Percentiles rank a stretch among this genome's conserved stretches.
These are phyloP conservation scores for Drosophila rhopaloa DNA, from an alignment of 1,140 invertebrate species.

Conservation along the genomic window DNA sequence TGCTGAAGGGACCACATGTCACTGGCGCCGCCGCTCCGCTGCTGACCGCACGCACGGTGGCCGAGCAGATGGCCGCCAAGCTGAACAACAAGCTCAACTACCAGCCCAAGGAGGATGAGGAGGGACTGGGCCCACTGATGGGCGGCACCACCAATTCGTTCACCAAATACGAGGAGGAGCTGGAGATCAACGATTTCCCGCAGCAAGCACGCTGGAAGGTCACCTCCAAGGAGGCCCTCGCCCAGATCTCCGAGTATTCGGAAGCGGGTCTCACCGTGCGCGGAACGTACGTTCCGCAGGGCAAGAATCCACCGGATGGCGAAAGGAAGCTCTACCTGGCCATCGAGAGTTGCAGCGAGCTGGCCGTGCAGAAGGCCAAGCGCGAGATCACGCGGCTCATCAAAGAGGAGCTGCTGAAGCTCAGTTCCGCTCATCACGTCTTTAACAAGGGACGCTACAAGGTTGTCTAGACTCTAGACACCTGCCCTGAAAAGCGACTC, in stretches of 20 bases:
- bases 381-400: conserved; percentile 99
- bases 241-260: conserved; percentile 99
- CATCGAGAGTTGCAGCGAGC: conserved; percentile 99
- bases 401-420: conserved; percentile 97
- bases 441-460: conserved; percentile 97
- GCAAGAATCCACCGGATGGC: conserved; percentile 96
- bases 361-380: conserved; percentile 98
- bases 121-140: conserved; percentile 88
- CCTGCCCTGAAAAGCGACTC: neutral
- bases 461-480: conserved; percentile 89
- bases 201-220: conserved; percentile 99
- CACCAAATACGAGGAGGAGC: conserved; percentile 98
- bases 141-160: conserved; percentile 90
- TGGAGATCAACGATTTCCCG: conserved; percentile 99
- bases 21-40: conserved; percentile 88
- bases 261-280: conserved; percentile 99
- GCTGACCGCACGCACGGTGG: conserved; percentile 95
- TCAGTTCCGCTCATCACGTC: conserved; percentile 93
- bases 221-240: conserved; percentile 99
- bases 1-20: conserved; percentile 89
- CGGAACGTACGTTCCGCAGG: conserved; percentile 97
- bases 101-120: conserved; percentile 93
- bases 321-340: conserved; percentile 98
- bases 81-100: conserved; percentile 99
- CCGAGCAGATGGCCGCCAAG: conserved; percentile 97